These are phyloP conservation scores for Coryphaenoides rupestris DNA, from an alignment of 2,113 vertebrate genomes.

Conservation along the genomic window DNA sequence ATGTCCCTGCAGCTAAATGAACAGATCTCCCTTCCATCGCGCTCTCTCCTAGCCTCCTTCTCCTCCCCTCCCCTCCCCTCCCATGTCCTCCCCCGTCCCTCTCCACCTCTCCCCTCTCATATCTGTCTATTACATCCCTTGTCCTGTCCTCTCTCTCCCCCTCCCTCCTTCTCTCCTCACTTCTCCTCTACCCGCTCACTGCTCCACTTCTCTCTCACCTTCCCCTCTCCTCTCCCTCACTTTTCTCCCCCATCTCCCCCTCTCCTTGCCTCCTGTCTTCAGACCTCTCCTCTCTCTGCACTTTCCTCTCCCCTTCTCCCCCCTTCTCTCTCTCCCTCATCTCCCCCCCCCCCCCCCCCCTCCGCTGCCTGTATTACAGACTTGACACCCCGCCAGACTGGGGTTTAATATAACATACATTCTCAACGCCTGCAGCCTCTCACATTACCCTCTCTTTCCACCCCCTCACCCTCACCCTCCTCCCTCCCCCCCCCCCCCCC, in stretches of 20 bases:
- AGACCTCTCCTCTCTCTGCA: conserved; percentile 23
- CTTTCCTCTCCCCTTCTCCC: conserved; percentile 17
- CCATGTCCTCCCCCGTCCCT: no score
- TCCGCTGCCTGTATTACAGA: conserved; percentile 45
- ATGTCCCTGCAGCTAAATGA: conserved; percentile 48
- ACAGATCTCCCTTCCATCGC: conserved; percentile 52
- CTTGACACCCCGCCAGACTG: conserved; percentile 59
- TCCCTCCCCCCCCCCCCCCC: conserved; percentile 58
- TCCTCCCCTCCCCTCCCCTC: conserved; percentile 17
- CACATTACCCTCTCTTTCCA: conserved; percentile 67
- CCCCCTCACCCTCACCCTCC: conserved; percentile 53
- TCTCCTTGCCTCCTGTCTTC: conserved; percentile 21
- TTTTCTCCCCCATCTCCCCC: conserved; percentile 30
- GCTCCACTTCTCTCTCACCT: neutral
- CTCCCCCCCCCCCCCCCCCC: neutral
- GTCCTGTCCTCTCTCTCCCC: conserved; percentile 3
- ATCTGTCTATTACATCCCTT: conserved; percentile 28
- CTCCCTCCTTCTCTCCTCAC: neutral
- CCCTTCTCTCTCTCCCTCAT: neutral
- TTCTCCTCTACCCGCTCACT: neutral
- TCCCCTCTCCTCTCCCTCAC: conserved; percentile 9
- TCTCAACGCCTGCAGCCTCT: conserved; percentile 60
- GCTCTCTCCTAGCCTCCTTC: conserved; percentile 23
- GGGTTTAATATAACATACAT: conserved; percentile 70
- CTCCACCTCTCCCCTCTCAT: conserved; percentile 4